phyloP scores from a whole-genome alignment of 2,888 invertebrate genomes.

The Pharmacophagus antenor region DNA sequence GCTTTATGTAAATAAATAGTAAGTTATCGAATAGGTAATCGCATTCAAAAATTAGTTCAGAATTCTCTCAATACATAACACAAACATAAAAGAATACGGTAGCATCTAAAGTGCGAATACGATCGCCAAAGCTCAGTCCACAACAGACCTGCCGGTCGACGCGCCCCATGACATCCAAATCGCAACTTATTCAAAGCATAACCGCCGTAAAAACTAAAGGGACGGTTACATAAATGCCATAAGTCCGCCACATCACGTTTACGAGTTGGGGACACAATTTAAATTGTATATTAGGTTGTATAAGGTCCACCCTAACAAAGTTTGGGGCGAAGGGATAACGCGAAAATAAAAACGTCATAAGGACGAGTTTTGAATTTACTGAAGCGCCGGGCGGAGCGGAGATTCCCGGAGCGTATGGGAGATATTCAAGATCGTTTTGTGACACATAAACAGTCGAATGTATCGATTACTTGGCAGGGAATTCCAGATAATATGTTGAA shows the following conservation, averaged over 20 bases:
- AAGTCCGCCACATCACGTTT: slow-evolving; percentile 48
- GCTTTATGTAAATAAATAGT: too few species aligned
- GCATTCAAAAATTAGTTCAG: too few species aligned
- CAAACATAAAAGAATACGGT: not conserved
- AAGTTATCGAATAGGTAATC: too few species aligned
- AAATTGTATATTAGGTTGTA: slow-evolving; percentile 65
- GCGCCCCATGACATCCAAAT: slow-evolving; percentile 18
- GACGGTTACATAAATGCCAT: slow-evolving; percentile 42
- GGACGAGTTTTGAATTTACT: slow-evolving; percentile 51
- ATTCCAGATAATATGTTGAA: slow-evolving; percentile 26
- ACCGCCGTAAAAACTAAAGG: slow-evolving; percentile 60
- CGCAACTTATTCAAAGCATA: slow-evolving; percentile 39
- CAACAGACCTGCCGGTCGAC: not conserved
- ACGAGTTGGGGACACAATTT: slow-evolving; percentile 61
- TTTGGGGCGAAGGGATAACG: slow-evolving; percentile 46
- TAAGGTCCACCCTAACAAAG: slow-evolving; percentile 42
- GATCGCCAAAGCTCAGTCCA: not conserved
- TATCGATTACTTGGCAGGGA: slow-evolving; percentile 24
- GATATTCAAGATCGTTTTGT: slow-evolving; percentile 31
- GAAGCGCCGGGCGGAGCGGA: slow-evolving; percentile 49
- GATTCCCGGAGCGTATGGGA: slow-evolving; percentile 39
- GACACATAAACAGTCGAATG: slow-evolving; percentile 23
- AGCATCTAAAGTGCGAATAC: not conserved
- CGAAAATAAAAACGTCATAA: slow-evolving; percentile 57
- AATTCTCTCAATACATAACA: too few species aligned